Percentiles rank a stretch among this genome's conserved stretches.
These are phyloP conservation scores for Takifugu bimaculatus DNA, from an alignment of 2,113 vertebrate species.

Conservation along the genomic window DNA sequence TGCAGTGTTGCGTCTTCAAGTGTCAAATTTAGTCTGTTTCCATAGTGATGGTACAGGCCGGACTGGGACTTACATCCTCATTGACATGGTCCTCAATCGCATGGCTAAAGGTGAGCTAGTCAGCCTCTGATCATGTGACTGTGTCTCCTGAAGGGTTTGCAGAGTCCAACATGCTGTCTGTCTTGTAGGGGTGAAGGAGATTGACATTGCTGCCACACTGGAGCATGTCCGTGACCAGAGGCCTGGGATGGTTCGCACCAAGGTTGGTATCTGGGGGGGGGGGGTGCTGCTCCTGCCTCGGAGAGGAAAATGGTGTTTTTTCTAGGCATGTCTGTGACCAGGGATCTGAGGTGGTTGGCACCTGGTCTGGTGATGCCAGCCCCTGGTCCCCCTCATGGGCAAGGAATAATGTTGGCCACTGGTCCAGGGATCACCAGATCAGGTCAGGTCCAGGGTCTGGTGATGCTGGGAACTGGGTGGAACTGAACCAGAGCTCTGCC, in stretches of 20 bases:
- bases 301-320: too few species aligned
- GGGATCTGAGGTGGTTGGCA: too few species aligned
- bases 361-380: too few species aligned
- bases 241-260: slow-evolving; percentile 86
- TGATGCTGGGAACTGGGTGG: too few species aligned
- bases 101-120: slow-evolving; percentile 91
- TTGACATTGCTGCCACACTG: slow-evolving; percentile 96
- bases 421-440: too few species aligned
- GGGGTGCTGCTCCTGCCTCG: too few species aligned
- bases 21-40: slow-evolving; percentile 12
- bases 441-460: too few species aligned
- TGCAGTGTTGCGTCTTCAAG: not conserved
- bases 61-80: slow-evolving; percentile 92
- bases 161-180: not conserved
- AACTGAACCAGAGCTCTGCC: too few species aligned
- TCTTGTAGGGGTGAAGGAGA: slow-evolving; percentile 90
- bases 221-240: slow-evolving; percentile 96
- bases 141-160: not conserved
- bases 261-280: slow-evolving; percentile 37
- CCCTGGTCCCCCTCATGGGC: too few species aligned
- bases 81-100: slow-evolving; percentile 97
- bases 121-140: too few species aligned
- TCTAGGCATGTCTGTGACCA: too few species aligned
- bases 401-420: too few species aligned
- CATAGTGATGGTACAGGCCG: slow-evolving; percentile 90